phyloP scores from a whole-genome alignment of 2,888 invertebrate genomes.

The Azorinus chamasolen region DNA sequence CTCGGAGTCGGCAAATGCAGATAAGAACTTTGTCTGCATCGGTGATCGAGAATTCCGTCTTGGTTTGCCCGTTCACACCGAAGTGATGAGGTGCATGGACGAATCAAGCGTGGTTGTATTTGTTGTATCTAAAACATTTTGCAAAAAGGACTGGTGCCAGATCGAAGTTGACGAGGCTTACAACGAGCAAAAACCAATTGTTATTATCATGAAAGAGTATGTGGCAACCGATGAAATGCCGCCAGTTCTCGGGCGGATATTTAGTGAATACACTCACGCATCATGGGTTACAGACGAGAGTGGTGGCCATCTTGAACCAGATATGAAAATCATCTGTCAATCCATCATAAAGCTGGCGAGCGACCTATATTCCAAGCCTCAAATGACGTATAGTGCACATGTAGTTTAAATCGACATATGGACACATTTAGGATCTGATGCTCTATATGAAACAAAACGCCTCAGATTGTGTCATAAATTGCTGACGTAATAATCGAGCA shows the following conservation, averaged over 20 bases:
- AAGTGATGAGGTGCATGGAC: slow-evolving; percentile 33
- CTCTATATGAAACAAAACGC: too few species aligned
- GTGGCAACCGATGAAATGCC: slow-evolving; percentile 18
- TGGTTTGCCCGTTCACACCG: slow-evolving; percentile 16
- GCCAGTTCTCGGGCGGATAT: slow-evolving; percentile 14
- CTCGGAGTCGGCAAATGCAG: slow-evolving; percentile 4
- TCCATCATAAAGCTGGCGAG: slow-evolving; percentile 21
- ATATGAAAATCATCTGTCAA: slow-evolving; percentile 14
- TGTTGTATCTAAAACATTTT: slow-evolving; percentile 28
- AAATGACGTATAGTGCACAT: too few species aligned
- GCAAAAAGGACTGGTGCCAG: slow-evolving; percentile 30
- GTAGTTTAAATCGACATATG: too few species aligned
- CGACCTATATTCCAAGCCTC: too few species aligned
- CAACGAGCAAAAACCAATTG: slow-evolving; percentile 20
- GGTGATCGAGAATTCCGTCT: slow-evolving; percentile 24
- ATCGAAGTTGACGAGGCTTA: slow-evolving; percentile 30
- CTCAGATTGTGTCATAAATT: too few species aligned
- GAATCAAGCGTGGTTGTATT: slow-evolving; percentile 23
- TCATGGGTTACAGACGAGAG: slow-evolving; percentile 17
- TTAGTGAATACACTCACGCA: slow-evolving; percentile 24
- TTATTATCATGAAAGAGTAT: slow-evolving; percentile 15
- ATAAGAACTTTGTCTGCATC: slow-evolving; percentile 12
- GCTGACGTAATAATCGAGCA: too few species aligned
- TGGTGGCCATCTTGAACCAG: slow-evolving; percentile 22
- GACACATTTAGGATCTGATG: too few species aligned